These are phyloP conservation scores for Ennomos fuscantarius DNA, from an alignment of 2,888 invertebrate genomes.

Conservation along the genomic window DNA sequence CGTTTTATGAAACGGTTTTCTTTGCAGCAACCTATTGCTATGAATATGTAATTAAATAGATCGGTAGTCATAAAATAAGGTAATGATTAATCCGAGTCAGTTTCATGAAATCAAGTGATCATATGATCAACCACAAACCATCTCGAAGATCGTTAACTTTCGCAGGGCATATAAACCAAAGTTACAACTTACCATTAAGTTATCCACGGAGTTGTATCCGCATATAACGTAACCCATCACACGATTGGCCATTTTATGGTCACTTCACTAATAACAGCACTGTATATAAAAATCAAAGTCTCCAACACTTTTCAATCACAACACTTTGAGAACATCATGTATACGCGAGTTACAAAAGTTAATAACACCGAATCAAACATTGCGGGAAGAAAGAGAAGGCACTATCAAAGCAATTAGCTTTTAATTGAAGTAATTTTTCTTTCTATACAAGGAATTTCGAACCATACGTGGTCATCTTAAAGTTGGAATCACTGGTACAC, in stretches of 20 bases:
- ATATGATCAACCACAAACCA: no score
- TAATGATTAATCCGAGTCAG: no score
- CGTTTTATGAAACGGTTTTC: no score
- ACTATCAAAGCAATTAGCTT: slow-evolving; percentile 42
- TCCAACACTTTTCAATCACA: slow-evolving; percentile 39
- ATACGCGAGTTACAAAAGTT: slow-evolving; percentile 10
- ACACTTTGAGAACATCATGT: slow-evolving; percentile 34
- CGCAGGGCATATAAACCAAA: slow-evolving; percentile 4
- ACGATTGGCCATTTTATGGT: slow-evolving; percentile 70
- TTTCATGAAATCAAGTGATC: no score
- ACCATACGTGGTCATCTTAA: slow-evolving; percentile 38
- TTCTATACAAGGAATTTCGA: slow-evolving; percentile 34
- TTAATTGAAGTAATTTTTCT: slow-evolving; percentile 36
- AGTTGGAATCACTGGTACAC: slow-evolving; percentile 11
- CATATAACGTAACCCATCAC: slow-evolving; percentile 86
- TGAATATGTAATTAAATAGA: no score
- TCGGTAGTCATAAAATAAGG: no score
- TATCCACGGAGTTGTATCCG: slow-evolving; percentile 86
- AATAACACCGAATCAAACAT: slow-evolving; percentile 30
- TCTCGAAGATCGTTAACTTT: background rate
- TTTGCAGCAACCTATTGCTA: no score
- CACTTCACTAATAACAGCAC: slow-evolving; percentile 32
- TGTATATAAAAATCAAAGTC: slow-evolving; percentile 31
- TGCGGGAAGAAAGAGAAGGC: slow-evolving; percentile 41
- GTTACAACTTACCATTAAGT: slow-evolving; percentile 76